Base-by-base conservation (phyloP, 2,888 invertebrate species). In the Eupithecia subfuscata region DNA sequence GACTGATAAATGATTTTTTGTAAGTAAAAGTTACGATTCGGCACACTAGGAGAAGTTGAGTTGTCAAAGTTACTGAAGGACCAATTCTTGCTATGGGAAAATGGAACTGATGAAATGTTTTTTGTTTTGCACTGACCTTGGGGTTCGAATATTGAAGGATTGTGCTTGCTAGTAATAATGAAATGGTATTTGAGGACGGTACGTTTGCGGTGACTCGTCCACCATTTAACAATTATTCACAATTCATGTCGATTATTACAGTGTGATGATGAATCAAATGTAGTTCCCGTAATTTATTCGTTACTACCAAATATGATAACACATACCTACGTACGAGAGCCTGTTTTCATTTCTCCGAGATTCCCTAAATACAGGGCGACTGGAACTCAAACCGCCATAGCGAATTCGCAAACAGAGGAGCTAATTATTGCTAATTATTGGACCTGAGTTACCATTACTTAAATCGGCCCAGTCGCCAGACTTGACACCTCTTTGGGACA, bases 331-430 rank as follows among this genome's bases (percentile, higher is more conserved):
- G 18, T 75, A 72, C 71, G 65, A 63, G 65, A 63, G 76, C 64
- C 69, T 76, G 48, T 74, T 76, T 56, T 69, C 56, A 48, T 71
- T 76, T 69, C 74, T 76, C 12, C 74, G 70, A 45, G 71, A 76
- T 65, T 60, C 45, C 74, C 64, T 76, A 65, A 69, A 74, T 43
- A 65, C 70, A 69, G n/a, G n/a, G n/a, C n/a, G n/a, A n/a, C n/a
- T n/a, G n/a, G n/a, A n/a, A n/a, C n/a, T n/a, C n/a, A n/a, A n/a
- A n/a, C n/a, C n/a, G n/a, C n/a, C n/a, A n/a, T n/a, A n/a, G n/a
- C n/a, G n/a, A n/a, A n/a, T n/a, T n/a, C n/a, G n/a, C n/a, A n/a
- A n/a, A n/a, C n/a, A n/a, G n/a, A n/a, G n/a, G n/a, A n/a, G n/a
- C n/a, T n/a, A n/a, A n/a, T n/a, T n/a, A n/a, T n/a, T n/a, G n/a